Base-by-base conservation (phyloP, 2,797 vertebrate genomes). In the Decapterus maruadsi region DNA sequence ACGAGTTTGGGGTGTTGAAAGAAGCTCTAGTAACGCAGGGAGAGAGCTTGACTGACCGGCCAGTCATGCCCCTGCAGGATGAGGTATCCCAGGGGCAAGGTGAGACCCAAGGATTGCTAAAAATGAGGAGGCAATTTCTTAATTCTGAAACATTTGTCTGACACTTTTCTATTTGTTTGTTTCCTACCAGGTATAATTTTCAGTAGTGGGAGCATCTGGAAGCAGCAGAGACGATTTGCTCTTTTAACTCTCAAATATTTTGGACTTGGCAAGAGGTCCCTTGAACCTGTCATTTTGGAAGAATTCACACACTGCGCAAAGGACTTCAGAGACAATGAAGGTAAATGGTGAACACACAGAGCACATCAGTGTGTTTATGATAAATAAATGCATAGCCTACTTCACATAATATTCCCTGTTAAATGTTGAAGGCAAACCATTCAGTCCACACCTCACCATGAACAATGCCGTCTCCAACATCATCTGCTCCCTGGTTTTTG, bases 401-500 rank as follows among this genome's bases (percentile, higher is more conserved):
- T 19, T 57, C 8, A 58, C 26, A 29, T 4, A 1, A 4, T 2
- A 17, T 51, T 20, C 36, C 73, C 3, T 78, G 9, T 0, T 80
- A 11, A 55, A 54, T 38, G 71, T 0, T 74, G 14, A 68, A 96
- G 95, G 91, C 17, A 38, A 74, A 50, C 77, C 95, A 63, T 96
- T 96, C 38, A 83, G 96, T 55, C 95, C 95, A 45, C 93, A 89
- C 1, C 85, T 77, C 5, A 45, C 83, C 42, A 34, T 96, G 14
- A 91, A 83, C 89, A 92, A 86, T 0, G 19, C 89, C 0, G 67
- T 94, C n/a, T 89, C 93, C 75, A 96, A 96, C 62, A 62, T 96
- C n/a, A 95, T 96, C 87, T 95, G 94, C 76, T 91, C 90, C 0
- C 71, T 96, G 0, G 43, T 96, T 73, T 96, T 96, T 8, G 95